These are phyloP conservation scores for Agrotis ipsilon DNA, from an alignment of 2,888 invertebrate species.

Conservation along the genomic window DNA sequence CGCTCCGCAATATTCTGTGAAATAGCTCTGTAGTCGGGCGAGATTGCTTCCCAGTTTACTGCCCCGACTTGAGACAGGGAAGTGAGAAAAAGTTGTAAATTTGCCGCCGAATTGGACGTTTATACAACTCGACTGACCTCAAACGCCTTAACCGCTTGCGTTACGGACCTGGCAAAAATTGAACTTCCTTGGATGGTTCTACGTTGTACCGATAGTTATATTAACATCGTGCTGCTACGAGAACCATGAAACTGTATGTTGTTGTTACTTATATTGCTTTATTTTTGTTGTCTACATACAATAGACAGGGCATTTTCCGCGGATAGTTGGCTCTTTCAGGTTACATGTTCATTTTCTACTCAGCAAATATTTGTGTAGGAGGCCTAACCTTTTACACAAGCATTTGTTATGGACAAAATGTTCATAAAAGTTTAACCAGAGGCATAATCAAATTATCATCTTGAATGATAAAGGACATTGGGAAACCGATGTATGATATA, in stretches of 20 bases:
- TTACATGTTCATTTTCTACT: neutral
- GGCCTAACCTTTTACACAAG: neutral
- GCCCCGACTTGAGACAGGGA: slow-evolving; percentile 80
- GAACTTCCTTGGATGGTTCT: slow-evolving; percentile 74
- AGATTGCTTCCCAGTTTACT: slow-evolving; percentile 89
- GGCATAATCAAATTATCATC: no score
- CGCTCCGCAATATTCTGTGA: slow-evolving; percentile 86
- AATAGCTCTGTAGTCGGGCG: slow-evolving; percentile 85
- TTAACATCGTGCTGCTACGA: slow-evolving; percentile 66
- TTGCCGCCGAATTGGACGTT: slow-evolving; percentile 88
- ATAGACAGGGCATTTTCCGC: neutral
- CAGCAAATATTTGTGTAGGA: neutral
- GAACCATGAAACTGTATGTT: slow-evolving; percentile 11
- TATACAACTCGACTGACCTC: slow-evolving; percentile 87
- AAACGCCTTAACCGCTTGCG: slow-evolving; percentile 78
- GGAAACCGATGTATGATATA: no score
- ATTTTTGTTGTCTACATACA: slow-evolving; percentile 3
- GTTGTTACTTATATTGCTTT: slow-evolving; percentile 2
- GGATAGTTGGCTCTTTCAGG: neutral
- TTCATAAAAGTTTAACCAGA: neutral
- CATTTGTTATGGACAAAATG: neutral
- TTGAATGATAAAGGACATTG: no score
- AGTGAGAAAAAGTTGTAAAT: slow-evolving; percentile 89
- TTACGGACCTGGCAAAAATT: slow-evolving; percentile 79
- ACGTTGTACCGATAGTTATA: slow-evolving; percentile 68